Evolutionary conservation across 2,797 vertebrate species (phyloP).

Genomic region (Notamacropus eugenii): DNA sequence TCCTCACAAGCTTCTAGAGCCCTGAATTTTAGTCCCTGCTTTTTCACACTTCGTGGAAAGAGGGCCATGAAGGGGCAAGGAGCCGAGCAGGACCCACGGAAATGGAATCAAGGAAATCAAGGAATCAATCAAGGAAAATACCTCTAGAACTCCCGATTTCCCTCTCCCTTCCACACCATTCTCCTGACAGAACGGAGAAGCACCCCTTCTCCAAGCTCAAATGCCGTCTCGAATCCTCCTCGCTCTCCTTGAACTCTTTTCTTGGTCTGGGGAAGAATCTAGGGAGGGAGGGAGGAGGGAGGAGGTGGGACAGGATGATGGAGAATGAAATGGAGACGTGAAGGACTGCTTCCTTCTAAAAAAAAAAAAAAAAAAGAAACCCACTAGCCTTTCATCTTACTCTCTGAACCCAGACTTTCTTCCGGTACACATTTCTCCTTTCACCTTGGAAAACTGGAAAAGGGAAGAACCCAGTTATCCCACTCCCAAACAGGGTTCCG

Average conservation of each 20-base stretch:
- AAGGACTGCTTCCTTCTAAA: not conserved
- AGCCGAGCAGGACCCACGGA: not conserved
- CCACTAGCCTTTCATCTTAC: not conserved
- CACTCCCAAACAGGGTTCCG: not conserved
- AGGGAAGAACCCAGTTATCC: not conserved
- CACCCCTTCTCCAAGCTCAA: not conserved
- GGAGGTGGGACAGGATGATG: not conserved
- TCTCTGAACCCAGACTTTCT: not conserved
- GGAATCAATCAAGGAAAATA: not conserved
- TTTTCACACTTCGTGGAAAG: not conserved
- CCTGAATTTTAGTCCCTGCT: not conserved
- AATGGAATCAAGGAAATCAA: too few relatives aligned
- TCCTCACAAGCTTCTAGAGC: not conserved
- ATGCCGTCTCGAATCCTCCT: not conserved
- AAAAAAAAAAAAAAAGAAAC: not conserved
- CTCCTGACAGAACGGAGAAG: not conserved
- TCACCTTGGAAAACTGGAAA: not conserved
- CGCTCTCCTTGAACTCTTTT: not conserved
- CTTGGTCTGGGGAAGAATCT: not conserved
- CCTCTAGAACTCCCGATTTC: not conserved
- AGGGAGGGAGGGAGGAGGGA: not conserved
- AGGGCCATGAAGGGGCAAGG: not conserved
- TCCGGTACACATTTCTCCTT: not conserved
- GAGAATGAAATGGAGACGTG: not conserved
- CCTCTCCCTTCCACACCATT: not conserved